phyloP scores from a whole-genome alignment of 2,888 invertebrate species.

The Spisula solida region DNA sequence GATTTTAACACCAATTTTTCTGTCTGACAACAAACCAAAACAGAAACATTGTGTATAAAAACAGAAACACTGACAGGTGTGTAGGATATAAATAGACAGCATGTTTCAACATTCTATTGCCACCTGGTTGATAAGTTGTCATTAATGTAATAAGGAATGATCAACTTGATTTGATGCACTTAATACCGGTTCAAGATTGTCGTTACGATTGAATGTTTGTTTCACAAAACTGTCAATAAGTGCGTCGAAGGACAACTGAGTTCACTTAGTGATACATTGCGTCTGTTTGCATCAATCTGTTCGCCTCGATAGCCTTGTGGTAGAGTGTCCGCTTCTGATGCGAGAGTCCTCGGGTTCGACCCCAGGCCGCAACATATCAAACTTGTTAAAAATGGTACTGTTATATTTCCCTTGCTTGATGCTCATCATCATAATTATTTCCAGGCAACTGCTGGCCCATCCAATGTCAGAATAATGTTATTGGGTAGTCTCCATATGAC shows the following conservation, averaged over 20 bases:
- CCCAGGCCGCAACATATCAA: too few relatives aligned
- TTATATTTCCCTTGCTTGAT: too few relatives aligned
- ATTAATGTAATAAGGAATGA: slow-evolving; percentile 2
- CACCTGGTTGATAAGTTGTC: not conserved
- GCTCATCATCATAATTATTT: too few relatives aligned
- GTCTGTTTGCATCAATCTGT: too few relatives aligned
- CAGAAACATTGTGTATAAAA: not conserved
- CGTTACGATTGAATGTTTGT: not conserved
- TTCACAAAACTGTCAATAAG: not conserved
- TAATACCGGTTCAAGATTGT: not conserved
- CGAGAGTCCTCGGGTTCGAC: too few relatives aligned
- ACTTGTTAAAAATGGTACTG: too few relatives aligned
- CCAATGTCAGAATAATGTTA: too few relatives aligned
- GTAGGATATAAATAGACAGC: not conserved
- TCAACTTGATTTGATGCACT: not conserved
- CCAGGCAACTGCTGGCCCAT: too few relatives aligned
- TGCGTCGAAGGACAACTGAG: not conserved
- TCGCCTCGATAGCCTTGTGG: too few relatives aligned
- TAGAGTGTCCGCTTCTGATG: too few relatives aligned
- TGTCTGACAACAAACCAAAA: not conserved
- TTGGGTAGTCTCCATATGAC: too few relatives aligned
- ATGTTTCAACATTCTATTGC: not conserved
- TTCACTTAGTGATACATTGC: not conserved
- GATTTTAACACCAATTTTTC: not conserved
- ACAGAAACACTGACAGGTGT: not conserved